Conservation (phyloP, 2,888 invertebrate genomes). For the Pterostichus niger region DNA sequence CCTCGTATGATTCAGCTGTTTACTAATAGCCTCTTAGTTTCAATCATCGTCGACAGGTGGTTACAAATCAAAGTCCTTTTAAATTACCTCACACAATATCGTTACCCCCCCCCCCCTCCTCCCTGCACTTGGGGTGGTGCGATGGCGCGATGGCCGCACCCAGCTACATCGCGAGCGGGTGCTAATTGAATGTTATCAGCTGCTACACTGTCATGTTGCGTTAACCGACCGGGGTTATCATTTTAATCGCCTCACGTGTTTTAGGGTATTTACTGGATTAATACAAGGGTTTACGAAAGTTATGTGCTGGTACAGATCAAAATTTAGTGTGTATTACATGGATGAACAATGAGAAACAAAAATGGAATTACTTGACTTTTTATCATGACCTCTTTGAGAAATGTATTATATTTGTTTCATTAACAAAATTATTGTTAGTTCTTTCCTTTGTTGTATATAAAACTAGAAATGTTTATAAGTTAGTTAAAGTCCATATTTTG, state of each 20-base stretch:
- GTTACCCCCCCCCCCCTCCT: constrained; percentile 51
- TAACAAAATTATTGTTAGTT: too few species aligned
- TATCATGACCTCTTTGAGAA: too few species aligned
- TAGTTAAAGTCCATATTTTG: too few species aligned
- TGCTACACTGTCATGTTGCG: constrained; percentile 62
- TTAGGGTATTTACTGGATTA: constrained; percentile 11
- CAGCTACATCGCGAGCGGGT: constrained; percentile 43
- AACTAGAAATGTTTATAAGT: too few species aligned
- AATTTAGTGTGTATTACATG: too few species aligned
- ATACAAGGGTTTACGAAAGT: neutral
- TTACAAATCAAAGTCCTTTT: constrained; percentile 70
- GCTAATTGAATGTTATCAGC: constrained; percentile 66
- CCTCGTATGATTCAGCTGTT: constrained; percentile 53
- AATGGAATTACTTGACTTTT: too few species aligned
- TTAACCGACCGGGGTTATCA: constrained; percentile 46
- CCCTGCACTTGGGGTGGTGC: constrained; percentile 12
- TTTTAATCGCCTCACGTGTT: constrained; percentile 48
- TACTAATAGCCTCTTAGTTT: constrained; percentile 69
- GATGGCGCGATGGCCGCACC: constrained; percentile 12
- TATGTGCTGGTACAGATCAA: neutral
- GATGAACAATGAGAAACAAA: too few species aligned
- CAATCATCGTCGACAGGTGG: constrained; percentile 69
- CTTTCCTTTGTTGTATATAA: too few species aligned
- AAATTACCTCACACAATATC: constrained; percentile 69
- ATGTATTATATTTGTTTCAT: too few species aligned